Conservation (phyloP, 2,797 vertebrate genomes). For the Cossypha heuglini region DNA sequence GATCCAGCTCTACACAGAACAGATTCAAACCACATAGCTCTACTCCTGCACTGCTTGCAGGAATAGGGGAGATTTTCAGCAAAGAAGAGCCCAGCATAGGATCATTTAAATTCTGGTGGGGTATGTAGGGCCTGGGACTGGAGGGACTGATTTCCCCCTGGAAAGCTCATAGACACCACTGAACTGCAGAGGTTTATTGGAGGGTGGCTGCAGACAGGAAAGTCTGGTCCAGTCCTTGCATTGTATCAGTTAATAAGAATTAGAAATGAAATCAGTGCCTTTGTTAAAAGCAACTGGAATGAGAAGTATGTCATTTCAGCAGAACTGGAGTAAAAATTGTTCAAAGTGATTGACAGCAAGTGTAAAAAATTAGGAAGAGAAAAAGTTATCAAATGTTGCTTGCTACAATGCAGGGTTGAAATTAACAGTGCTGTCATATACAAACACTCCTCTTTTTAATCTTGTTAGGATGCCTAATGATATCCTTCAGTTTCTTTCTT, state of each 20-base stretch:
- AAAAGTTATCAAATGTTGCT: not conserved
- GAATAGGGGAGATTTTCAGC: not conserved
- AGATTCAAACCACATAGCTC: not conserved
- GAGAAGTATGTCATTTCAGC: not conserved
- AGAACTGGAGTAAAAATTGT: conserved; percentile 11
- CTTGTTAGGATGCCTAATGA: not conserved
- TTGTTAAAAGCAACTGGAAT: conserved; percentile 17
- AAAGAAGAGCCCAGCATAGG: not conserved
- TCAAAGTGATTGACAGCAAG: not conserved
- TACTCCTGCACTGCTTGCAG: not conserved
- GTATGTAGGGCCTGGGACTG: not conserved
- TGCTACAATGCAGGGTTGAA: not conserved
- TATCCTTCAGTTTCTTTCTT: not conserved
- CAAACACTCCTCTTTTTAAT: conserved; percentile 10
- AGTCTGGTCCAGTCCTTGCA: not conserved
- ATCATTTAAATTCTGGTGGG: not conserved
- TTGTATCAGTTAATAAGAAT: not conserved
- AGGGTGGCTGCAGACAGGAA: not conserved
- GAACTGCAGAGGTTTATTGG: not conserved
- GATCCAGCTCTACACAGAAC: not conserved
- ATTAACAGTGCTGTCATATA: not conserved
- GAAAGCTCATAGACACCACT: not conserved
- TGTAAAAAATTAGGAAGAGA: not conserved
- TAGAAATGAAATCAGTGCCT: not conserved
- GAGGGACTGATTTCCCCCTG: not conserved